Percentiles rank a stretch among this genome's conserved stretches.
phyloP scores from a whole-genome alignment of 2,113 vertebrate genomes.

The Corapipo altera region DNA sequence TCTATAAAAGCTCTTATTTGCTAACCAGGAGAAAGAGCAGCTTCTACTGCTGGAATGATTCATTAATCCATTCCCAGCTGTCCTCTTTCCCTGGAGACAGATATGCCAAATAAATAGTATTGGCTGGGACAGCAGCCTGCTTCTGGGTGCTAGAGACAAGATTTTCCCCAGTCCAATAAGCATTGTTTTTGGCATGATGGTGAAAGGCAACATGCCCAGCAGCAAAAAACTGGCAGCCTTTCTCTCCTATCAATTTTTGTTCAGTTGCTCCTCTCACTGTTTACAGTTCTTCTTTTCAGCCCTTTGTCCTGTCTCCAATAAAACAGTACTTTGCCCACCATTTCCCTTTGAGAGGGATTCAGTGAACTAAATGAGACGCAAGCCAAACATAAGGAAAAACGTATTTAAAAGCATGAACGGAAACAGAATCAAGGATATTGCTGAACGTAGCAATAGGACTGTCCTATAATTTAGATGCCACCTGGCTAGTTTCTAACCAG shows the following conservation, averaged over 20 bases:
- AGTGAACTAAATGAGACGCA: background rate
- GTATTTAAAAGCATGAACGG: background rate
- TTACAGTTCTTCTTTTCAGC: background rate
- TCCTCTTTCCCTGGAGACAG: background rate
- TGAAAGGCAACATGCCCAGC: background rate
- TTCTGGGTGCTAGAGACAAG: background rate
- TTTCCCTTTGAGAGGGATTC: background rate
- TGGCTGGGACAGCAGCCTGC: background rate
- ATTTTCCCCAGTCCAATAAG: background rate
- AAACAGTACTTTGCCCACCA: background rate
- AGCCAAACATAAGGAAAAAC: background rate
- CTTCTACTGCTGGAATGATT: background rate
- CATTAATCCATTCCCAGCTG: background rate
- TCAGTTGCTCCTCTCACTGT: background rate
- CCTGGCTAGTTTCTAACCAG: background rate
- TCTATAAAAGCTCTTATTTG: background rate
- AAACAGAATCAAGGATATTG: background rate
- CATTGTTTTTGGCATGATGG: background rate
- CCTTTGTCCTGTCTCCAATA: background rate
- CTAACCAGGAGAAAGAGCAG: background rate
- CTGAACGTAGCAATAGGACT: background rate
- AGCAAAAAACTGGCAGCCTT: background rate
- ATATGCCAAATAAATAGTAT: background rate
- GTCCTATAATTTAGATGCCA: background rate
- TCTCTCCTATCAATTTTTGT: background rate